phyloP scores from a whole-genome alignment of 2,888 invertebrate genomes.

The Proisotoma minuta region DNA sequence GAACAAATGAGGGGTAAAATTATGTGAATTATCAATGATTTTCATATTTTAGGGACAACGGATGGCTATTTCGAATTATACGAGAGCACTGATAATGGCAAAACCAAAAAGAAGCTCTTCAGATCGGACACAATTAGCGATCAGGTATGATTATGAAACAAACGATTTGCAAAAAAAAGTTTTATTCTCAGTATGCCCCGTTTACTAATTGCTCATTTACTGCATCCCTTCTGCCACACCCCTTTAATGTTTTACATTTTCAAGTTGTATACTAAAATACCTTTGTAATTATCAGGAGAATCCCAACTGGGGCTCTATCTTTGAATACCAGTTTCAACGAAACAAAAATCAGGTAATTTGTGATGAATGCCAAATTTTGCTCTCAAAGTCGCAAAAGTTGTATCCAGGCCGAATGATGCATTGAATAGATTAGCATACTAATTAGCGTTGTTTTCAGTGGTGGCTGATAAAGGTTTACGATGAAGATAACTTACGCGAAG shows the following conservation, averaged over 20 bases:
- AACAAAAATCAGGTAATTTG: slow-evolving; percentile 27
- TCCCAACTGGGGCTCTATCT: slow-evolving; percentile 32
- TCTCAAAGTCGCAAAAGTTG: not conserved
- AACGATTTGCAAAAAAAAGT: no score
- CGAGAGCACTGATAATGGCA: slow-evolving; percentile 26
- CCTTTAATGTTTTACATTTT: no score
- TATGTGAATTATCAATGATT: not conserved
- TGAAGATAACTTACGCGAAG: slow-evolving; percentile 22
- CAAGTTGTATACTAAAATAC: no score
- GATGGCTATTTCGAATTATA: slow-evolving; percentile 26
- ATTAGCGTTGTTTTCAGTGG: slow-evolving; percentile 9
- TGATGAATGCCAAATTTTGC: not conserved
- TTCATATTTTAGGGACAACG: slow-evolving; percentile 19
- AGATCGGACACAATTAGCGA: slow-evolving; percentile 21
- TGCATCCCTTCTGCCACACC: no score
- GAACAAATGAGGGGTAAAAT: not conserved
- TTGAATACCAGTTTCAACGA: slow-evolving; percentile 35
- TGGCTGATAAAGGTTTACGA: slow-evolving; percentile 23
- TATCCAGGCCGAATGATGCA: not conserved
- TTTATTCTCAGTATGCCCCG: no score
- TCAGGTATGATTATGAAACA: no score
- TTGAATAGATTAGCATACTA: not conserved
- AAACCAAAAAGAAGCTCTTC: slow-evolving; percentile 16
- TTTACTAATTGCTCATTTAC: no score
- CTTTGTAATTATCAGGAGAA: no score